Evolutionary conservation across 2,888 invertebrate genomes (phyloP), one percentile per base, ranked within the genome.

Genomic region (Leptogaster cylindrica): DNA sequence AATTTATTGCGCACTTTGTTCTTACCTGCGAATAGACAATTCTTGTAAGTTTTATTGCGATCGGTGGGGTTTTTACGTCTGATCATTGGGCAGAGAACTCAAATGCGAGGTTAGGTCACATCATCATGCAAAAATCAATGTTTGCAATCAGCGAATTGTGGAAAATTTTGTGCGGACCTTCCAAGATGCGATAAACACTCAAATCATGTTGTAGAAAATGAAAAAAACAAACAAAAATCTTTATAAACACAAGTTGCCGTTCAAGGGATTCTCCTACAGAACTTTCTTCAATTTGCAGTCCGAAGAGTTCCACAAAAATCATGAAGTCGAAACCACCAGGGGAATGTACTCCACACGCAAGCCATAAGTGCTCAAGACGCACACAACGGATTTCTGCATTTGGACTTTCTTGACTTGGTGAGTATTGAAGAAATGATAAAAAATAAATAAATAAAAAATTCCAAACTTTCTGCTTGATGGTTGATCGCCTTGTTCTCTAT

Each of bases 401-500:
- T 61, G 25, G 44, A 27, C 25, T 28, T 44, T 61, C 44, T 20
- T 44, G 14, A n/a, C 61, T 44, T 41, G 44, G 61, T 61, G 44
- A 61, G 61, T 61, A 61, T n/a, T 33, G 36, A n/a, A 27, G 12
- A 14, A 51, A 51, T 27, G 14, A 14, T n/a, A 28, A 51, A 28
- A 51, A 51, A 28, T 23, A n/a, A n/a, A n/a, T n/a, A 51, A 31
- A 51, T 28, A 51, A 41, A 41, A 58, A 4, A 39, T 41, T 61
- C 36, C 27, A 41, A 61, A 41, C 44, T 65, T 50, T 48, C 46
- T 23, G 50, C 50, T 65, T 25, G 33, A 50, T 46, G 46, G 23
- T 46, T 48, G 63, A 23, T 50, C 31, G 36, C 36, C 48, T 65
- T 20, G 52, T 33, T 52, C 36, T 65, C 64, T 65, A 65, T 65